Evolutionary conservation across 2,797 vertebrate species (phyloP).

Genomic region (Acanthornis magna): DNA sequence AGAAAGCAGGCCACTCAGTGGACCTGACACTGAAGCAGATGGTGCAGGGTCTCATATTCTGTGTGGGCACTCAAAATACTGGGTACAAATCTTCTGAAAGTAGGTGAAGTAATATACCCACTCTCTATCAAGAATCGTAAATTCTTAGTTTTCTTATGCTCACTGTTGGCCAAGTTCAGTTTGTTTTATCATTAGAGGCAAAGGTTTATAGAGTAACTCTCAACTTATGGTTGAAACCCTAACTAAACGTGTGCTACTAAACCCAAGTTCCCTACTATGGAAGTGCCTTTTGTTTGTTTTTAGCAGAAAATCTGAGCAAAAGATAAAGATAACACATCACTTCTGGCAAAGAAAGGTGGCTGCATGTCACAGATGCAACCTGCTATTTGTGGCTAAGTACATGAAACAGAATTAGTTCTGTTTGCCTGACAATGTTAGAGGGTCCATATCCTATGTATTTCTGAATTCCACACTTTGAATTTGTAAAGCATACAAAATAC

Average conservation of each 20-base stretch:
- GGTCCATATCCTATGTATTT: background rate
- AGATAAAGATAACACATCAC: background rate
- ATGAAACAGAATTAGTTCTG: background rate
- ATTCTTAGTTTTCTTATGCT: background rate
- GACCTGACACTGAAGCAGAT: background rate
- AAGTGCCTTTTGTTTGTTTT: background rate
- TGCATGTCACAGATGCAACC: background rate
- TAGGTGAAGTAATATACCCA: background rate
- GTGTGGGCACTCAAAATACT: background rate
- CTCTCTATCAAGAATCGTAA: background rate
- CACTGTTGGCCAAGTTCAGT: background rate
- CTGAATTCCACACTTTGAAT: background rate
- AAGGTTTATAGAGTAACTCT: background rate
- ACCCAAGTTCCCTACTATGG: accelerated
- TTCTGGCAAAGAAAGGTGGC: background rate
- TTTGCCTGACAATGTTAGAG: background rate
- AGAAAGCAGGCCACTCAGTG: background rate
- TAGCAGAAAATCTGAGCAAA: background rate
- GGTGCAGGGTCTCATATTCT: background rate
- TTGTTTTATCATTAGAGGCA: background rate
- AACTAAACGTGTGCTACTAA: background rate
- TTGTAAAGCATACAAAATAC: background rate
- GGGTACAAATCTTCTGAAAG: background rate
- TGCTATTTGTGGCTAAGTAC: background rate
- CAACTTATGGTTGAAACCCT: background rate